Evolutionary conservation across 2,888 invertebrate species (phyloP), one percentile per base, ranked within the genome.

Genomic region (Acronicta leporina): DNA sequence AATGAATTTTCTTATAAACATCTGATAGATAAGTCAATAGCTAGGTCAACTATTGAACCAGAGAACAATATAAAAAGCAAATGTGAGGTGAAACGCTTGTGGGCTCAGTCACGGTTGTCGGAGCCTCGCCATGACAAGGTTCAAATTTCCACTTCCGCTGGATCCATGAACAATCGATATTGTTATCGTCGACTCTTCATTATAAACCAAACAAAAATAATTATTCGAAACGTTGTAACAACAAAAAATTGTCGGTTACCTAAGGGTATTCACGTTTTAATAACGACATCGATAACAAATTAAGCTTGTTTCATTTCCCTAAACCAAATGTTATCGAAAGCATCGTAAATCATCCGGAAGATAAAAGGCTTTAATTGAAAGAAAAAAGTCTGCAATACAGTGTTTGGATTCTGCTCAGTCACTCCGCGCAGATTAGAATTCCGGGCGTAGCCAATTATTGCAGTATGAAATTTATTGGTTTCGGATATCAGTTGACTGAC

Each of bases 61-160:
- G 73, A 83, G 82, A 86, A 87, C 86, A 86, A 85, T 84, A 85
- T 83, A 84, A 84, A 77, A 77, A 79, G 78, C 85, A 88, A 89
- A 89, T 87, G 85, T 87, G 83, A 85, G 84, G 83, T 87, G 85
- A 85, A 88, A 84, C 87, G 86, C 88, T 89, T 89, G 89, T 89
- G 87, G 88, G 86, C 82, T 88, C 88, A 86, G 91, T 93, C 92
- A 92, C 92, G 92, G 90, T 79, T 80, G 78, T 90, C 86, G 83
- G 82, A 84, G 84, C 84, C 82, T 82, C 86, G 80, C 84, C 87
- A 86, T 90, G 87, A 85, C 87, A 84, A 87, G 88, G 88, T 85
- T 92, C 88, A 87, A 90, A 91, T 92, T 92, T 88, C 89, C 83
- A 91, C 91, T 90, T 92, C 92, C 92, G 92, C 82, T 81, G 82